phyloP scores from a whole-genome alignment of 2,113 vertebrate genomes.

The Mesembrinibis cayennensis region DNA sequence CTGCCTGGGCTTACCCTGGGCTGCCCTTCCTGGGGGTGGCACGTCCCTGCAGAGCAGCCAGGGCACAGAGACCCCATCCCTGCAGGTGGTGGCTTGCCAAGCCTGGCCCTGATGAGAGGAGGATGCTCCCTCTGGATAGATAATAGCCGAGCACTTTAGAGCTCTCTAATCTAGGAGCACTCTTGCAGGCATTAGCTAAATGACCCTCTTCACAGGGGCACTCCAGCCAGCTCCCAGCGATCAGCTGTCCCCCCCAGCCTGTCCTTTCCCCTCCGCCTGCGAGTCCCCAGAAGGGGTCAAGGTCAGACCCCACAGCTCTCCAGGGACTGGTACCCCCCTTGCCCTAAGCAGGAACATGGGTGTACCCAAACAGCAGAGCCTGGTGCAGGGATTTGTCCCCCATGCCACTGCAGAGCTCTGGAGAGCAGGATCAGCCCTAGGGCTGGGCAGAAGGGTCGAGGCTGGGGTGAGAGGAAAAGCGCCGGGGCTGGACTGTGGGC shows the following conservation, averaged over 20 bases:
- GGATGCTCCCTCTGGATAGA: conserved; percentile 8
- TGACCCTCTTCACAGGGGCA: not conserved
- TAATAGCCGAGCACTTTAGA: conserved; percentile 27
- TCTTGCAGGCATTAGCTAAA: conserved; percentile 29
- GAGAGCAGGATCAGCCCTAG: not conserved
- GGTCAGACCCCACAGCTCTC: not conserved
- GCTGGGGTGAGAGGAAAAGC: not conserved
- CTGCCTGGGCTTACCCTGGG: not conserved
- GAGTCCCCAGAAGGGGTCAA: not conserved
- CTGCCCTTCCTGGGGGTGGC: not conserved
- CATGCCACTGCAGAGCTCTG: not conserved
- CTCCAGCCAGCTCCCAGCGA: not conserved
- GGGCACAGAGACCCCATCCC: accelerated
- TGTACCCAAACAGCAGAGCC: not conserved
- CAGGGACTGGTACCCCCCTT: not conserved
- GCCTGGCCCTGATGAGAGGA: not conserved
- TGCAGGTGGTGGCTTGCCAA: not conserved
- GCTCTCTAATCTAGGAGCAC: conserved; percentile 29
- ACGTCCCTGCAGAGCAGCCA: not conserved
- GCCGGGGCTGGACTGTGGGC: accelerated
- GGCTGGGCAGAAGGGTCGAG: accelerated
- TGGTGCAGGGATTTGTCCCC: not conserved
- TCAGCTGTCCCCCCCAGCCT: accelerated
- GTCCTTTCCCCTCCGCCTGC: not conserved
- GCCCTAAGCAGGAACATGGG: accelerated